Percentiles rank a stretch among this genome's conserved stretches.
phyloP scores from a whole-genome alignment of 2,888 invertebrate genomes.

The Phaedon cochleariae region DNA sequence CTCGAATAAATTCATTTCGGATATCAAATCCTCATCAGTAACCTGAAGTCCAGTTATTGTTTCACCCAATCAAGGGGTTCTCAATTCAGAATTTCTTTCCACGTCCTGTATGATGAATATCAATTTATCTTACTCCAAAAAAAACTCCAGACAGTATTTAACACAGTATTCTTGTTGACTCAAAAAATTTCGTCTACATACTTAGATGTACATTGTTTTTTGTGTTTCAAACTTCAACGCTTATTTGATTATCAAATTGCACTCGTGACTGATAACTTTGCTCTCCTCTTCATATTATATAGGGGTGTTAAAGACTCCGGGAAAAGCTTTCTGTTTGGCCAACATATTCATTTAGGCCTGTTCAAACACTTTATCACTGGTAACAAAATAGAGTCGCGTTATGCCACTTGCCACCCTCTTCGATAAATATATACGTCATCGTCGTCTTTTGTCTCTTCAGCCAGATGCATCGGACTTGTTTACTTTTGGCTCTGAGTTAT shows the following conservation, averaged over 20 bases:
- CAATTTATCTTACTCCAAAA: no score
- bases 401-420: slow-evolving; percentile 36
- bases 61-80: no score
- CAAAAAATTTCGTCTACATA: no score
- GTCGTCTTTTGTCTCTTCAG: slow-evolving; percentile 9
- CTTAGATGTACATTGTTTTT: no score
- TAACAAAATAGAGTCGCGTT: slow-evolving; percentile 32
- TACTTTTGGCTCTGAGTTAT: not conserved
- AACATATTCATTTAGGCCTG: slow-evolving; percentile 40
- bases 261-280: not conserved
- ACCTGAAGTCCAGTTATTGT: no score
- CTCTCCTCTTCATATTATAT: not conserved
- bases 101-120: no score
- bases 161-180: no score
- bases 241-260: not conserved
- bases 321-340: slow-evolving; percentile 41
- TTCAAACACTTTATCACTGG: slow-evolving; percentile 42
- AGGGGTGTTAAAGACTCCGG: slow-evolving; percentile 37
- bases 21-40: no score
- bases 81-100: no score
- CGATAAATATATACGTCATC: slow-evolving; percentile 18
- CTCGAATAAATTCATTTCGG: no score
- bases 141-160: no score
- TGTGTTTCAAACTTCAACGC: not conserved
- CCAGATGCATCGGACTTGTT: not conserved